Base-by-base conservation (phyloP, 1,140 invertebrate genomes). In the Camponotus floridanus region DNA sequence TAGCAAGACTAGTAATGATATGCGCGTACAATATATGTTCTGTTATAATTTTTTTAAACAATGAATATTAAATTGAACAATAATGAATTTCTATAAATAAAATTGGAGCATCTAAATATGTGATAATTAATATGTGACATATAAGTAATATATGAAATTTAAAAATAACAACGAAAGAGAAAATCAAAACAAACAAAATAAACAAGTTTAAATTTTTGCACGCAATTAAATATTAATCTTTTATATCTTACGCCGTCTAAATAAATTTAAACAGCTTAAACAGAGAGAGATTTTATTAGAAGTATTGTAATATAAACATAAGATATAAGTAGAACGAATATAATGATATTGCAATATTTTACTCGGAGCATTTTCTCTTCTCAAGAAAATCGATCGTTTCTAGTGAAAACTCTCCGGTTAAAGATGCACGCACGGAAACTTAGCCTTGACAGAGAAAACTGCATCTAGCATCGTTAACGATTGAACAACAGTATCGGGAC, bases 401-500 rank as follows among this genome's bases (percentile, higher is more conserved):
- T 73, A 83, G 33, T 31, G 51, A 57, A 15, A 81, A 61, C 18
- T 33, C 11, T 81, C 21, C 36, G 64, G 31, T 45, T 67, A 81
- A 45, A 62, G 39, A 55, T 64, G 68, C 21, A 15, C 33, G 15
- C n/a, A 26, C 21, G 36, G 57, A 9, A 83, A 21, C 68, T 31
- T n/a, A 21, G n/a, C 45, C 65, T 55, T 64, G 79, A 45, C 67
- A 39, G 39, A 48, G 36, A 71, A 81, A 81, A 31, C 57, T 26
- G 48, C 67, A 36, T 33, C 33, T 18, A 81, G 13, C 36, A 13
- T 61, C 68, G 67, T 83, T 83, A 83, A 81, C 57, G 67, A 55
- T 80, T 39, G 33, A 71, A 83, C 55, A 83, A 83, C 79, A 73
- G 7, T 61, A 73, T 83, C 55, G 18, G 1, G 59, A 61, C 76